Evolutionary conservation across 2,797 vertebrate genomes (phyloP).

Genomic region (Amblyopsis hoosieri): DNA sequence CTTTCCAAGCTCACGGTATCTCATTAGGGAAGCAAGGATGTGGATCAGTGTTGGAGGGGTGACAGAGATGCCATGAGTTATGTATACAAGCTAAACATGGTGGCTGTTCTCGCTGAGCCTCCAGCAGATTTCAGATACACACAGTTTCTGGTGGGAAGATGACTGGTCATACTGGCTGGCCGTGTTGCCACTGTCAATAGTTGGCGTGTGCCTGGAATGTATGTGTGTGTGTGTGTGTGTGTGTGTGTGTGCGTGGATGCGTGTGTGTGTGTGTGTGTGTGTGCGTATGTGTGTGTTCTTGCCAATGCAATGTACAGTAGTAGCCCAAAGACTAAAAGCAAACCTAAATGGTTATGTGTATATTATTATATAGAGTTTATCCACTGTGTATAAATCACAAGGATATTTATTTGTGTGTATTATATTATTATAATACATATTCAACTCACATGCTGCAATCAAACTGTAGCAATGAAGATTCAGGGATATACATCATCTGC

Average conservation of each 20-base stretch:
- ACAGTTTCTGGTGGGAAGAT: conserved; percentile 22
- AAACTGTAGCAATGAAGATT: too few species aligned
- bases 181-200: conserved; percentile 69
- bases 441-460: too few species aligned
- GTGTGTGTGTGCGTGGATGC: conserved; percentile 2
- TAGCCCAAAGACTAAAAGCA: too few species aligned
- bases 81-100: conserved; percentile 64
- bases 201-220: conserved; percentile 19
- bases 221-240: conserved; percentile 1
- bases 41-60: conserved; percentile 29
- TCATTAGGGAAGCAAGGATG: conserved; percentile 3
- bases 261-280: neutral
- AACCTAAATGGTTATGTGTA: too few species aligned
- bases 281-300: conserved; percentile 13
- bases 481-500: too few species aligned
- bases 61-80: conserved; percentile 27
- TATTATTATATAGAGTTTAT: too few species aligned
- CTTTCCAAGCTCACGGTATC: conserved; percentile 7
- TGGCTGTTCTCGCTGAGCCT: conserved; percentile 16
- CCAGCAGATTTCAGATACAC: conserved; percentile 5
- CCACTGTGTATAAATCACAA: too few species aligned
- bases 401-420: too few species aligned
- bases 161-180: conserved; percentile 3
- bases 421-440: too few species aligned
- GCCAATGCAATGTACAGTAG: neutral